Evolutionary conservation across 2,888 invertebrate species (phyloP).

Genomic region (Scaptomyza reducta): DNA sequence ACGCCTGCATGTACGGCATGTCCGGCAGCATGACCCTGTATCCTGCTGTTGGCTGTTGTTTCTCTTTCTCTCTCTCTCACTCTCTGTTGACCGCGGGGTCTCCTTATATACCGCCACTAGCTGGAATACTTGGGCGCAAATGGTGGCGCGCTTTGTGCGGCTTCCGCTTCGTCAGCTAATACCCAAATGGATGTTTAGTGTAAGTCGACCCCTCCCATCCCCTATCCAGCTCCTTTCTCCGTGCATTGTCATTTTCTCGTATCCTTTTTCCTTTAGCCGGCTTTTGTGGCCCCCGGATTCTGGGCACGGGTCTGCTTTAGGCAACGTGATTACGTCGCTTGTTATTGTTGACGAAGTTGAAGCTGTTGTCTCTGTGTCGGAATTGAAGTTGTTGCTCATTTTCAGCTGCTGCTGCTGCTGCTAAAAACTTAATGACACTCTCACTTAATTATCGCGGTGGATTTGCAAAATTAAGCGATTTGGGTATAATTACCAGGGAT

Average conservation of each 20-base stretch:
- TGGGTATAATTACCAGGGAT: conserved; percentile 73
- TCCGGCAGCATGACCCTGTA: conserved; percentile 7
- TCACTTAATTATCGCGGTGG: conserved; percentile 78
- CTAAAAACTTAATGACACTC: conserved; percentile 79
- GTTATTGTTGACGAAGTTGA: conserved; percentile 70
- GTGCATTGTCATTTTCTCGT: conserved; percentile 45
- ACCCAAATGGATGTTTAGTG: conserved; percentile 80
- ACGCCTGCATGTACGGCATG: conserved; percentile 27
- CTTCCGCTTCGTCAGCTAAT: conserved; percentile 75
- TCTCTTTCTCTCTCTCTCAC: background rate
- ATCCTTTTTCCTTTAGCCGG: conserved; percentile 59
- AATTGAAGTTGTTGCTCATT: conserved; percentile 57
- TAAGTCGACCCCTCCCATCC: conserved; percentile 58
- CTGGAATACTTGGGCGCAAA: conserved; percentile 71
- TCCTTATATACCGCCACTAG: conserved; percentile 35
- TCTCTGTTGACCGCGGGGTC: background rate
- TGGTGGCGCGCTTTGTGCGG: conserved; percentile 74
- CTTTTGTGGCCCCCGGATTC: conserved; percentile 43
- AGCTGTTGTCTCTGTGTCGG: conserved; percentile 21
- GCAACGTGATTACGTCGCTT: conserved; percentile 71
- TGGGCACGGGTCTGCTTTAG: conserved; percentile 27
- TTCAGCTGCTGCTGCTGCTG: conserved; percentile 52
- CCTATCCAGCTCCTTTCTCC: conserved; percentile 2
- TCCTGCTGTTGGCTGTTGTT: conserved; percentile 5
- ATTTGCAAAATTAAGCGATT: conserved; percentile 80